Conservation (phyloP, 2,797 vertebrate genomes). For the Otus scops region DNA sequence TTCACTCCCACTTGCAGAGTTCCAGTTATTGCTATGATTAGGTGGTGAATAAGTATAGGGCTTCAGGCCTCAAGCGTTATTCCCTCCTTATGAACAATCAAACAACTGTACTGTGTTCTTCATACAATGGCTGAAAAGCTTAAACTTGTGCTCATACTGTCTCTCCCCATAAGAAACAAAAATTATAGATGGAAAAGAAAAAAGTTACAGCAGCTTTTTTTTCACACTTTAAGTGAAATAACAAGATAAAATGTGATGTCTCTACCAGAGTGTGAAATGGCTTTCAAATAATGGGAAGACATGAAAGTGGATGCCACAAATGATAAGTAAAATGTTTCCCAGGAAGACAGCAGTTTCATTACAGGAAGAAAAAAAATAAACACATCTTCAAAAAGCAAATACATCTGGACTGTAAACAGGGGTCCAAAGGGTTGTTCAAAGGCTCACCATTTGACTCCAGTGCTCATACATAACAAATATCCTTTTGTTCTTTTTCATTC, state of each 20-base stretch:
- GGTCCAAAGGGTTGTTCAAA: background rate
- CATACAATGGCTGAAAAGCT: background rate
- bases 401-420: background rate
- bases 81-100: slow-evolving; percentile 15
- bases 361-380: background rate
- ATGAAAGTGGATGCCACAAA: background rate
- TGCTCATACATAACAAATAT: background rate
- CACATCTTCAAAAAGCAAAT: background rate
- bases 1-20: slow-evolving; percentile 11
- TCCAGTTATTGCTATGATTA: background rate
- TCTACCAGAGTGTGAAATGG: background rate
- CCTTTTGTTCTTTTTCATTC: background rate
- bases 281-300: slow-evolving; percentile 28
- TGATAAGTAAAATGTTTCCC: background rate
- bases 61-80: background rate
- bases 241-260: background rate
- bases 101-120: background rate
- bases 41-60: background rate
- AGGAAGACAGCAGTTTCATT: slow-evolving; percentile 1
- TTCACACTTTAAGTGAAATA: background rate
- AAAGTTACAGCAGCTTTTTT: background rate
- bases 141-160: background rate
- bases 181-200: background rate
- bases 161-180: background rate
- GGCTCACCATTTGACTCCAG: background rate